A percentile compares a stretch with the other conserved stretches of the same genome.
phyloP scores from a whole-genome alignment of 2,797 vertebrate species.

The Sebastes trivittatus region DNA sequence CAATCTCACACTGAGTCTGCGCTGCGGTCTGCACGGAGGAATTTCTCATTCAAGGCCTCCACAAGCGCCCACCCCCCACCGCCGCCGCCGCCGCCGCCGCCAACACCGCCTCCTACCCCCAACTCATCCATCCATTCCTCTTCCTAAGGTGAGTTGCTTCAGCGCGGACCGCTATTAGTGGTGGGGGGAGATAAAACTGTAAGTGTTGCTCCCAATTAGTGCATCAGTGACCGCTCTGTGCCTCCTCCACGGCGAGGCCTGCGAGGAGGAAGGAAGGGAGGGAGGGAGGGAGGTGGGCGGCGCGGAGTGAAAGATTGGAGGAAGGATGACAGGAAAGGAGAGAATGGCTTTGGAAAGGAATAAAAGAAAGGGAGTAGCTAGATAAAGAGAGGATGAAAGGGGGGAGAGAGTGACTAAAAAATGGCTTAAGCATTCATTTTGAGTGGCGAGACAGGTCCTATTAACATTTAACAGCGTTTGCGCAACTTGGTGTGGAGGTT shows the following conservation, averaged over 20 bases:
- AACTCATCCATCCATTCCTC: slow-evolving; percentile 65
- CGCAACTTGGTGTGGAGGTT: slow-evolving; percentile 99
- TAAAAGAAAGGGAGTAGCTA: slow-evolving; percentile 46
- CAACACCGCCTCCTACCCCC: slow-evolving; percentile 31
- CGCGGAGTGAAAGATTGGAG: slow-evolving; percentile 45
- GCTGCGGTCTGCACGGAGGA: slow-evolving; percentile 70
- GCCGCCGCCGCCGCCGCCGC: accelerated
- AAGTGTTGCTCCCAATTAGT: slow-evolving; percentile 99
- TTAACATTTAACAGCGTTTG: slow-evolving; percentile 99
- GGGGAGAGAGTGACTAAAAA: slow-evolving; percentile 88
- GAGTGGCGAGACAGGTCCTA: slow-evolving; percentile 99
- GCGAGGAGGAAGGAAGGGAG: slow-evolving; percentile 13
- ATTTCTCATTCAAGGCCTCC: slow-evolving; percentile 88
- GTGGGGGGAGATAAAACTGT: slow-evolving; percentile 98
- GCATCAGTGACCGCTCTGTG: slow-evolving; percentile 95
- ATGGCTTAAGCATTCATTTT: slow-evolving; percentile 99
- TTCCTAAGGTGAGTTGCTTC: slow-evolving; percentile 79
- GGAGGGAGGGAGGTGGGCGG: neutral
- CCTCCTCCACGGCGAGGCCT: slow-evolving; percentile 87
- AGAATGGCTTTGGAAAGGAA: slow-evolving; percentile 36
- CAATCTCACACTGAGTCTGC: slow-evolving; percentile 78
- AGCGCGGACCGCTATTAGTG: slow-evolving; percentile 94
- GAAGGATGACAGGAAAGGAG: slow-evolving; percentile 60
- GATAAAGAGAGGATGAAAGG: slow-evolving; percentile 40
- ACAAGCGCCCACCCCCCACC: neutral